Evolutionary conservation across 2,113 vertebrate species (phyloP).

Genomic region (Gadus chalcogrammus): DNA sequence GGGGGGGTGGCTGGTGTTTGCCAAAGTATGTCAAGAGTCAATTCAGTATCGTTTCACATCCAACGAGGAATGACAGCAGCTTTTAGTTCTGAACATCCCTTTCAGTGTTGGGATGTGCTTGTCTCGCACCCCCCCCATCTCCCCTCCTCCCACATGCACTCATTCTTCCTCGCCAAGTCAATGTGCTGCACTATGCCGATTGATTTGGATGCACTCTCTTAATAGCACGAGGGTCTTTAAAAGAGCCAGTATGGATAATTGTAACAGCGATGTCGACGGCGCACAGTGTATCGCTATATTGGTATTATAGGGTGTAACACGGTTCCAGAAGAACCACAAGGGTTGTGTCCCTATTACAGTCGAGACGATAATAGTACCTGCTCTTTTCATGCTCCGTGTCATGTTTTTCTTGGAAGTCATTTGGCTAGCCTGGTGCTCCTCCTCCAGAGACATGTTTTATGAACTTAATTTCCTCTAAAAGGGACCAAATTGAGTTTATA

Average conservation of each 20-base stretch:
- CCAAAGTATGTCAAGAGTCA: too few relatives aligned
- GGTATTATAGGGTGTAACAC: too few relatives aligned
- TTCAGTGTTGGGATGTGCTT: too few relatives aligned
- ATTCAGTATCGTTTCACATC: constrained; percentile 34
- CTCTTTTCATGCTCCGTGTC: neutral
- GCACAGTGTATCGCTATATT: too few relatives aligned
- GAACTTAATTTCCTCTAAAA: constrained; percentile 36
- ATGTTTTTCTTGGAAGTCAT: constrained; percentile 1
- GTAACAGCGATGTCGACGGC: too few relatives aligned
- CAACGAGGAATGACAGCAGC: constrained; percentile 37
- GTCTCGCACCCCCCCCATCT: constrained; percentile 29
- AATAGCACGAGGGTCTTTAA: constrained; percentile 10
- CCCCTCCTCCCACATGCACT: neutral
- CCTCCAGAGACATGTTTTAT: neutral
- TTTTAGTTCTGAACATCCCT: constrained; percentile 29
- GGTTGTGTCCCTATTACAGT: too few relatives aligned
- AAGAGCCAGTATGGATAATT: too few relatives aligned
- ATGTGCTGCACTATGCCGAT: constrained; percentile 32
- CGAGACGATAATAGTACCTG: too few relatives aligned
- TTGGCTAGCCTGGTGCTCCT: neutral
- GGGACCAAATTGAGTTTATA: constrained; percentile 30
- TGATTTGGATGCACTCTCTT: constrained; percentile 34
- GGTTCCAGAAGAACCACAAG: too few relatives aligned
- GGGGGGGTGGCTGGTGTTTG: too few relatives aligned
- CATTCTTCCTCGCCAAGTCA: constrained; percentile 38